These are phyloP conservation scores for Campylomormyrus numenius DNA, from an alignment of 2,113 vertebrate genomes.

Conservation along the genomic window DNA sequence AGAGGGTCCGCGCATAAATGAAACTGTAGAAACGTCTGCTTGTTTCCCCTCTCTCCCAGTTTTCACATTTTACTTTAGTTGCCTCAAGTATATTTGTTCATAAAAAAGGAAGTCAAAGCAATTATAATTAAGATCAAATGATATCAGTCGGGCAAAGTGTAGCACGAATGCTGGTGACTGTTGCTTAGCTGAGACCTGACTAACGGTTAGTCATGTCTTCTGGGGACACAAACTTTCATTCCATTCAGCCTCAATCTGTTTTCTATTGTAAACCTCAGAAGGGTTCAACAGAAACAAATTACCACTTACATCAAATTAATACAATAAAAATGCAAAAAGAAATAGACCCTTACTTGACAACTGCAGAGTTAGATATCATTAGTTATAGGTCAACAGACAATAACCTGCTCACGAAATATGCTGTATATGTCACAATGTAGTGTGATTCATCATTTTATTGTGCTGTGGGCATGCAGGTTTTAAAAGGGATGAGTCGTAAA, in stretches of 20 bases:
- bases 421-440: background rate
- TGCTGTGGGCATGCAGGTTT: background rate
- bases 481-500: background rate
- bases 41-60: background rate
- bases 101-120: background rate
- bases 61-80: background rate
- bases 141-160: background rate
- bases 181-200: background rate
- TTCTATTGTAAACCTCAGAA: background rate
- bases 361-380: background rate
- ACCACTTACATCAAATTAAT: constrained; percentile 2
- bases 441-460: background rate
- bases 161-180: background rate
- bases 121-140: background rate
- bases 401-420: background rate
- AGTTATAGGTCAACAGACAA: background rate
- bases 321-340: background rate
- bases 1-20: background rate
- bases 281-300: background rate
- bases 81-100: background rate
- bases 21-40: background rate
- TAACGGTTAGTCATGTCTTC: background rate
- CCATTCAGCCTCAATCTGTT: background rate
- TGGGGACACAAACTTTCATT: background rate
- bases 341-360: background rate